Conservation (phyloP, 2,113 vertebrate genomes). For the Toxostoma redivivum region DNA sequence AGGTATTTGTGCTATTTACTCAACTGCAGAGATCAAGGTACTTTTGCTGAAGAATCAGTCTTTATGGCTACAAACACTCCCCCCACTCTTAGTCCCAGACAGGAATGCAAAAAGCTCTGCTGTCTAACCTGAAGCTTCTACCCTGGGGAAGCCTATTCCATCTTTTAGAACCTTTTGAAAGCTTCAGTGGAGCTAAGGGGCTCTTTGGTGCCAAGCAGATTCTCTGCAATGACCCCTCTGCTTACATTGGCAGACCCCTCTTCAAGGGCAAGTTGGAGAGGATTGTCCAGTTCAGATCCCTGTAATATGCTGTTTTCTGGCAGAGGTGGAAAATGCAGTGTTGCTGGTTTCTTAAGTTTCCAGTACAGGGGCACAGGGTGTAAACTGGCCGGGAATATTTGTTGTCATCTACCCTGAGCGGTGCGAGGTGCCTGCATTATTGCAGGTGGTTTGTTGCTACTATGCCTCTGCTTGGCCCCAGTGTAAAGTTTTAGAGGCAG, state of each 20-base stretch:
- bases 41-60: neutral
- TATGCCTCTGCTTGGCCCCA: neutral
- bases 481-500: neutral
- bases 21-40: neutral
- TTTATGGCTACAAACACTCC: neutral
- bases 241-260: neutral
- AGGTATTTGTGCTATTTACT: neutral
- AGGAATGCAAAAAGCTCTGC: neutral
- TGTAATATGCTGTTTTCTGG: neutral
- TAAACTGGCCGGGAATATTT: neutral
- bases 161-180: neutral
- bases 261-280: neutral
- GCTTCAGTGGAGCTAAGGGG: neutral
- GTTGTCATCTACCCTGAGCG: neutral
- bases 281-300: neutral
- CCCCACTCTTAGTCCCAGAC: neutral
- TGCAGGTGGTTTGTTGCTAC: neutral
- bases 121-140: neutral
- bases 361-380: neutral
- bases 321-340: neutral
- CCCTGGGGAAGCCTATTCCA: neutral
- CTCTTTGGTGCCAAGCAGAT: neutral
- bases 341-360: neutral
- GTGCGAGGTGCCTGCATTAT: neutral
- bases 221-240: neutral